Conservation (phyloP, 2,888 invertebrate genomes). For the Oasisia sp. region DNA sequence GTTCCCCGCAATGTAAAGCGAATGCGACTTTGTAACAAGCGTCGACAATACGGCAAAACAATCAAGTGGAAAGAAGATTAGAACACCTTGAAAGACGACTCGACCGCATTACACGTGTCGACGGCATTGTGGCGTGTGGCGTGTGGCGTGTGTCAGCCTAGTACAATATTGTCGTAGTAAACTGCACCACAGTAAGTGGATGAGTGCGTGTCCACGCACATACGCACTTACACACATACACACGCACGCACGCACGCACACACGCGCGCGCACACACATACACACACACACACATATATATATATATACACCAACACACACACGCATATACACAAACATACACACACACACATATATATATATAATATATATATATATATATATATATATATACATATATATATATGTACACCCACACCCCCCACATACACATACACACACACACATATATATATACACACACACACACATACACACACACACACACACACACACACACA, state of each 20-base stretch:
- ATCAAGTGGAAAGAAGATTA: not conserved
- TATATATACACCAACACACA: not conserved
- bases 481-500: not conserved
- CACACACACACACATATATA: not conserved
- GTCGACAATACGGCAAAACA: not conserved
- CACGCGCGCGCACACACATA: not conserved
- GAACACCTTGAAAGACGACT: not conserved
- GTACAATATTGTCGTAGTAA: not conserved
- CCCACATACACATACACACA: not conserved
- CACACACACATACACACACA: not conserved
- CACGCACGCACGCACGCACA: not conserved
- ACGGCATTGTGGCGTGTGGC: not conserved
- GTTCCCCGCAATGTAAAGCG: not conserved
- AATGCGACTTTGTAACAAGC: not conserved
- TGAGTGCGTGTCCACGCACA: not conserved
- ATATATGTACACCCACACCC: not conserved
- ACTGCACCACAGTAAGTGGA: not conserved
- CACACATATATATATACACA: not conserved
- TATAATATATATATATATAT: too few relatives aligned
- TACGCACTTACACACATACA: not conserved
- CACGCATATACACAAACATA: not conserved
- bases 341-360: not conserved
- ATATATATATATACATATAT: not conserved
- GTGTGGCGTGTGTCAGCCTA: not conserved
- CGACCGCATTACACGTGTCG: not conserved